Evolutionary conservation across 2,888 invertebrate species (phyloP).

Genomic region (Synergus itoensis): DNA sequence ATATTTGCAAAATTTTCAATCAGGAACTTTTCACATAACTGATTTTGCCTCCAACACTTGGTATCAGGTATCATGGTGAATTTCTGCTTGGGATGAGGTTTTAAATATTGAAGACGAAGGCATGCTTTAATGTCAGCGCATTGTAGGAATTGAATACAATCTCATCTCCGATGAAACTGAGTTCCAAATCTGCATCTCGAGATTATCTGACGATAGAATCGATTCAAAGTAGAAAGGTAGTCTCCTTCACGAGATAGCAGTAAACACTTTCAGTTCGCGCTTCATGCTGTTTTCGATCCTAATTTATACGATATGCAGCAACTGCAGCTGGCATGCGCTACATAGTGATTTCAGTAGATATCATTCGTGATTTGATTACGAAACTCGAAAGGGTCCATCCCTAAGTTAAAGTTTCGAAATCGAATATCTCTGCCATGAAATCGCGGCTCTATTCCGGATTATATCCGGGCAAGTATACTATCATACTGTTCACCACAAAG

Average conservation of each 20-base stretch:
- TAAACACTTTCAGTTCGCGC: conserved; percentile 20
- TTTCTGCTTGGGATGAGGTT: background rate
- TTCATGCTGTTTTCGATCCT: conserved; percentile 14
- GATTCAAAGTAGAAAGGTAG: conserved; percentile 22
- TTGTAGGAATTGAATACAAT: conserved; percentile 13
- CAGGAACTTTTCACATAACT: background rate
- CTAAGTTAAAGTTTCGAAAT: conserved; percentile 36
- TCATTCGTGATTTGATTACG: conserved; percentile 30
- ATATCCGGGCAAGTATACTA: background rate
- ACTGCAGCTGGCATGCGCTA: conserved; percentile 9
- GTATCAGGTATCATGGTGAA: too few species aligned
- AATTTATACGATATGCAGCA: conserved; percentile 10
- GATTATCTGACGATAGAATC: conserved; percentile 29
- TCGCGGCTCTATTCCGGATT: conserved; percentile 27
- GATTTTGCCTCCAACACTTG: too few species aligned
- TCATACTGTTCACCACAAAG: conserved; percentile 7
- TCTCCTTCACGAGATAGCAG: conserved; percentile 25
- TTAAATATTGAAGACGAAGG: background rate
- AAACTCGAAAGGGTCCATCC: conserved; percentile 41
- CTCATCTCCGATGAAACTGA: background rate
- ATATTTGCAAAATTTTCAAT: background rate
- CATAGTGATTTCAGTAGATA: conserved; percentile 30
- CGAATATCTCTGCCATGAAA: conserved; percentile 22
- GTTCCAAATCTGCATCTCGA: conserved; percentile 30
- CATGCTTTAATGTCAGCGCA: background rate